These are phyloP conservation scores for Epinotia bilunana DNA, from an alignment of 2,888 invertebrate species.

Conservation along the genomic window DNA sequence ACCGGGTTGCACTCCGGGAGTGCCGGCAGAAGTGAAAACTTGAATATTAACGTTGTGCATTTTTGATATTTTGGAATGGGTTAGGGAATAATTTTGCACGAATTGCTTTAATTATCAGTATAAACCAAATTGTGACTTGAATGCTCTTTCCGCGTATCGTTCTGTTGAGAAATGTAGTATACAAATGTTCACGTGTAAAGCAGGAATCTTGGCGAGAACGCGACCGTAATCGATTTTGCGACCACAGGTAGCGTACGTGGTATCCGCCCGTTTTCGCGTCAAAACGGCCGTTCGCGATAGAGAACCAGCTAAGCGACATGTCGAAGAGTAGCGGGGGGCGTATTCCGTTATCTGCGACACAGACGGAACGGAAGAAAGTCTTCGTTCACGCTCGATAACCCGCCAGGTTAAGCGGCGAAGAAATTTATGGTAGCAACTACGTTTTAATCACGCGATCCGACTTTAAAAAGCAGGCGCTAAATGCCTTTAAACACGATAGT, in stretches of 20 bases:
- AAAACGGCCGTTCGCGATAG: conserved; percentile 16
- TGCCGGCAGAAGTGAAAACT: too few species aligned
- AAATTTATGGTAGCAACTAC: conserved; percentile 43
- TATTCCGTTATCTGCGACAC: conserved; percentile 41
- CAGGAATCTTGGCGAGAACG: conserved; percentile 6
- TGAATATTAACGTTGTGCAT: too few species aligned
- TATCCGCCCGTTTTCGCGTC: conserved; percentile 23
- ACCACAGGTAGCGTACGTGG: conserved; percentile 18
- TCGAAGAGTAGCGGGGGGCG: conserved; percentile 28
- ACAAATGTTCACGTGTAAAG: conserved; percentile 10
- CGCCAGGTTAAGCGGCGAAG: conserved; percentile 41
- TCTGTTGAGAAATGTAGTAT: too few species aligned
- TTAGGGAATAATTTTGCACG: too few species aligned
- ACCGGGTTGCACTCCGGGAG: too few species aligned
- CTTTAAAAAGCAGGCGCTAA: conserved; percentile 44
- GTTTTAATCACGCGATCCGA: conserved; percentile 44
- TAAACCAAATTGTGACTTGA: too few species aligned
- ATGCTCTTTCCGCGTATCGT: too few species aligned
- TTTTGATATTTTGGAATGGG: too few species aligned
- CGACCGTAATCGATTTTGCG: conserved; percentile 12
- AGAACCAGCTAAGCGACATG: conserved; percentile 18
- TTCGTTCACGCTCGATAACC: conserved; percentile 33
- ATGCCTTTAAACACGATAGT: conserved; percentile 40
- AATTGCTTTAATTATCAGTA: too few species aligned
- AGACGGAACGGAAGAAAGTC: conserved; percentile 24